Percentiles rank a stretch among this genome's conserved stretches.
These are phyloP conservation scores for Peromyscus eremicus DNA, from an alignment of 2,797 vertebrate species.

Conservation along the genomic window DNA sequence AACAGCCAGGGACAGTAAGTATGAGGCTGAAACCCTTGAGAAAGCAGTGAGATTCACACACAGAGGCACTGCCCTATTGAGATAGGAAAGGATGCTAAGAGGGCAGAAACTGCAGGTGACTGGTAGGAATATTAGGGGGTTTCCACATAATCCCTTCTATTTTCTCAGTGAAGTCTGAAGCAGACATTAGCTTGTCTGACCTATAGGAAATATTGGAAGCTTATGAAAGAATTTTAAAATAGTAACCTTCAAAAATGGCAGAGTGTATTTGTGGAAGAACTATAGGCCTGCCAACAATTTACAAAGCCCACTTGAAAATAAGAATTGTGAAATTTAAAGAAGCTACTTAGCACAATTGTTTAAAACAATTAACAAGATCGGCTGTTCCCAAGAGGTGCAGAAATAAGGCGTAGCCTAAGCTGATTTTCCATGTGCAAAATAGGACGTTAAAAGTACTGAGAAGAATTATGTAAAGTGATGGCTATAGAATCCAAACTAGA, in stretches of 20 bases:
- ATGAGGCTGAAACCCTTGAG: not conserved
- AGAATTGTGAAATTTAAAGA: constrained; percentile 20
- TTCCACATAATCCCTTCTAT: constrained; percentile 63
- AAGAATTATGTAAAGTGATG: not conserved
- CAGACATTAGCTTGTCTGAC: not conserved
- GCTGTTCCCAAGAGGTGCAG: not conserved
- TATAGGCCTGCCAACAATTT: not conserved
- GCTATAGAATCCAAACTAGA: not conserved
- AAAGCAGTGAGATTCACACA: not conserved
- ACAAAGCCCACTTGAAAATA: constrained; percentile 4
- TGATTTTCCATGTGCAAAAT: not conserved
- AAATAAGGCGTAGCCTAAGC: not conserved
- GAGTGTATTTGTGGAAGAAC: not conserved
- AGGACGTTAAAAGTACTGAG: not conserved
- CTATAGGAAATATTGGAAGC: not conserved
- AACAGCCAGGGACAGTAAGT: not conserved
- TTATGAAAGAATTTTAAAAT: not conserved
- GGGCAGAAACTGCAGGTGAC: not conserved
- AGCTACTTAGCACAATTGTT: not conserved
- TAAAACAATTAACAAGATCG: not conserved
- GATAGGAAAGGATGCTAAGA: not conserved
- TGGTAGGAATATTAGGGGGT: constrained; percentile 59
- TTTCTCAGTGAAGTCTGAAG: constrained; percentile 66
- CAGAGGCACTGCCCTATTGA: not conserved
- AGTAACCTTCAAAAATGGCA: not conserved